Evolutionary conservation across 2,888 invertebrate genomes (phyloP).

Genomic region (Alloscopus bannaensis): DNA sequence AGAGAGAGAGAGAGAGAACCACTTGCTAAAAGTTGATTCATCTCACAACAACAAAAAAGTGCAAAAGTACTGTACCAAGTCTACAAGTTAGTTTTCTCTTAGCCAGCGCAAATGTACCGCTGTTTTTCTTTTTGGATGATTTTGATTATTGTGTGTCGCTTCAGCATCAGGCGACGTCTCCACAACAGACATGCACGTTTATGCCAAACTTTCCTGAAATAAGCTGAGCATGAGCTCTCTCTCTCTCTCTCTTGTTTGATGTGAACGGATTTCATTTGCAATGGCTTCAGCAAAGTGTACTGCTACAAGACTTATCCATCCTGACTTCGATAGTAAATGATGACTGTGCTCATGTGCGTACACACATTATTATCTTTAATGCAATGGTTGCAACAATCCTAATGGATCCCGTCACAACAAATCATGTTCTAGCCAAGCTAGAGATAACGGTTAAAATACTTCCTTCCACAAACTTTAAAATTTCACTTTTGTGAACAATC

Average conservation of each 20-base stretch:
- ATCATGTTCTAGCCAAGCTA: slow-evolving; percentile 50
- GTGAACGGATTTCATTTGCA: no score
- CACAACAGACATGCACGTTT: no score
- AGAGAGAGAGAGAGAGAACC: no score
- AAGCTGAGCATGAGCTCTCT: no score
- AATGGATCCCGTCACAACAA: slow-evolving; percentile 60
- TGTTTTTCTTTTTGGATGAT: slow-evolving; percentile 31
- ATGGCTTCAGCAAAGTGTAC: no score
- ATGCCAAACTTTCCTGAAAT: no score
- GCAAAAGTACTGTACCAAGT: neutral
- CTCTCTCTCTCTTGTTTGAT: no score
- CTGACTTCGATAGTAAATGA: no score
- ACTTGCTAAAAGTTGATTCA: slow-evolving; percentile 4
- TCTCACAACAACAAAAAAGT: slow-evolving; percentile 4
- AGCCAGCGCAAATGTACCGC: slow-evolving; percentile 27
- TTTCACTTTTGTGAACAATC: slow-evolving; percentile 11
- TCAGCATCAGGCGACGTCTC: no score
- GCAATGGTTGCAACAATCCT: slow-evolving; percentile 22
- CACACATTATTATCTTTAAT: slow-evolving; percentile 42
- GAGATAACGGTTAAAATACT: slow-evolving; percentile 44
- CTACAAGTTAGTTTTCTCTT: no score
- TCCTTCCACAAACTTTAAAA: slow-evolving; percentile 47
- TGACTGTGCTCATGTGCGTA: slow-evolving; percentile 31
- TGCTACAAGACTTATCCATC: no score
- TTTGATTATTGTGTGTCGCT: slow-evolving; percentile 4